A percentile compares a stretch with the other conserved stretches of the same genome.
These are phyloP conservation scores for Carpatolechia fugitivella DNA, from an alignment of 2,888 invertebrate genomes.

Conservation along the genomic window DNA sequence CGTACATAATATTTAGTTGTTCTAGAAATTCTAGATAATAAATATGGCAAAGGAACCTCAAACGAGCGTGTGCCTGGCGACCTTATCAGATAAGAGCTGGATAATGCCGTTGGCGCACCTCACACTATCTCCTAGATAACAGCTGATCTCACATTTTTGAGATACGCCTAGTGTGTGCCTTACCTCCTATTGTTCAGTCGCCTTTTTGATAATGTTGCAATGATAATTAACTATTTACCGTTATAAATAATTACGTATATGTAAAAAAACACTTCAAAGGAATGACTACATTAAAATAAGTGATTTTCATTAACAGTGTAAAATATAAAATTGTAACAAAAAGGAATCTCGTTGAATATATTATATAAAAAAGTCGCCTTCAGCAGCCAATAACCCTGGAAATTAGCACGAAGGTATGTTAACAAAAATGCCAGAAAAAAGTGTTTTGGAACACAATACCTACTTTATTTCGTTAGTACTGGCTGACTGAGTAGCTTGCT, in stretches of 20 bases:
- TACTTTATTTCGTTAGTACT: too few species aligned
- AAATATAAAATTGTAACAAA: too few species aligned
- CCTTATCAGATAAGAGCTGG: slow-evolving; percentile 62
- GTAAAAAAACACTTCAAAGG: too few species aligned
- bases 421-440: too few species aligned
- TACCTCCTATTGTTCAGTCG: background rate
- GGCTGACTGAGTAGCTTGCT: slow-evolving; percentile 14
- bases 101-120: slow-evolving; percentile 51
- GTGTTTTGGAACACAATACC: slow-evolving; percentile 1
- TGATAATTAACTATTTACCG: too few species aligned
- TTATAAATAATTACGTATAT: too few species aligned
- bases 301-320: too few species aligned
- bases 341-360: too few species aligned
- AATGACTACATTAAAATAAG: too few species aligned
- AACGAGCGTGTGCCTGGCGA: slow-evolving; percentile 19
- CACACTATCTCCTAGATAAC: slow-evolving; percentile 42
- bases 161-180: slow-evolving; percentile 8
- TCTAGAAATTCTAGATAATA: background rate
- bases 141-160: slow-evolving; percentile 47
- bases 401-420: too few species aligned
- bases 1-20: background rate
- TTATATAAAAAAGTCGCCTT: too few species aligned
- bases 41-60: slow-evolving; percentile 24
- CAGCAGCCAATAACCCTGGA: too few species aligned
- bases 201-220: background rate